Percentiles rank a stretch among this genome's conserved stretches.
Evolutionary conservation across 2,888 invertebrate species (phyloP).

Genomic region (Philereme vetulata): DNA sequence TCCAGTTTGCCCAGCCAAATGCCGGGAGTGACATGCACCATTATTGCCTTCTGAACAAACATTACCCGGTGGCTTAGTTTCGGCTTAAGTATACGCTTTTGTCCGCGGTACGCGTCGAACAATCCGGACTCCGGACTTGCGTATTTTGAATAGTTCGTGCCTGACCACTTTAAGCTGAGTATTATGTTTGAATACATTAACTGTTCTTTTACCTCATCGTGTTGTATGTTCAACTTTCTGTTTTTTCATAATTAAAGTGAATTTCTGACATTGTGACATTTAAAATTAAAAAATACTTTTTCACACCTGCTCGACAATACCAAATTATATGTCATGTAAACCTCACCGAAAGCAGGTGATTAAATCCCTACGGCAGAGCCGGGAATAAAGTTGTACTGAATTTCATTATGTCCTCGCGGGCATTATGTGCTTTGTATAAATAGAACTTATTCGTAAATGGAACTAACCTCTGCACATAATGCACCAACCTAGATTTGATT

Average conservation of each 20-base stretch:
- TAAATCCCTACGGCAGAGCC: no score
- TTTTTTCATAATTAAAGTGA: neutral
- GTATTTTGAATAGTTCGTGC: constrained; percentile 33
- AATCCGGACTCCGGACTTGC: constrained; percentile 32
- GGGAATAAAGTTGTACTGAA: no score
- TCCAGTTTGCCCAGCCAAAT: constrained; percentile 76
- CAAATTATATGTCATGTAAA: no score
- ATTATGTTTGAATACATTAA: neutral
- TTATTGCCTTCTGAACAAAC: constrained; percentile 79
- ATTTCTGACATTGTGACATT: no score
- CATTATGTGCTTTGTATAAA: no score
- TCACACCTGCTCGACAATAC: no score
- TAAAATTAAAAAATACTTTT: no score
- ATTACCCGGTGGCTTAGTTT: constrained; percentile 60
- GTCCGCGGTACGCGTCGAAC: constrained; percentile 38
- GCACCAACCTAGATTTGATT: no score
- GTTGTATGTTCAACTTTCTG: neutral
- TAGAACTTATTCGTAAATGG: no score
- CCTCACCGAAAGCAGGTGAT: no score
- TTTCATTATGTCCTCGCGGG: no score
- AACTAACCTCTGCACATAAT: no score
- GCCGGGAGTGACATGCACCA: constrained; percentile 66
- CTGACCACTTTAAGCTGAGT: constrained; percentile 17
- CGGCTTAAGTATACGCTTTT: constrained; percentile 57
- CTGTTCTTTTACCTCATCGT: neutral